Conservation (phyloP, 2,797 vertebrate species). For the Melanotaenia parkinsoni region DNA sequence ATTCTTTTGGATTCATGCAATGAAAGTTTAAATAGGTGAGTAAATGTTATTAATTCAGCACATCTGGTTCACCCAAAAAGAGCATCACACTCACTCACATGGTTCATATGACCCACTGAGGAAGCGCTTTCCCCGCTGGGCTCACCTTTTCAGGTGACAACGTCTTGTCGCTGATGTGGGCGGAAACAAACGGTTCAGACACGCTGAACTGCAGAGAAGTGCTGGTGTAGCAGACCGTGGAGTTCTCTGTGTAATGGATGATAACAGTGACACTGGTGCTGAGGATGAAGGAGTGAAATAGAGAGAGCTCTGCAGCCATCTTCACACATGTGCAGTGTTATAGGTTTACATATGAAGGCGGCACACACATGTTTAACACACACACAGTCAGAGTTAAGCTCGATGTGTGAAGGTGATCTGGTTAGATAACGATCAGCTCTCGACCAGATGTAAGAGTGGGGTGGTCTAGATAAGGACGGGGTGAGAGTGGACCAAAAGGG, state of each 20-base stretch:
- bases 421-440: conserved; percentile 59
- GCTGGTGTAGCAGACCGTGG: background rate
- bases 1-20: too few relatives aligned
- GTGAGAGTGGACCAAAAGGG: conserved; percentile 6
- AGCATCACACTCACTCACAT: too few relatives aligned
- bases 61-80: too few relatives aligned
- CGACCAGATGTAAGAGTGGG: conserved; percentile 41
- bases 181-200: conserved; percentile 15
- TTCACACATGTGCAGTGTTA: conserved; percentile 16
- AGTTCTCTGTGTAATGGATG: conserved; percentile 20
- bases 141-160: too few relatives aligned
- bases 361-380: background rate
- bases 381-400: conserved; percentile 25
- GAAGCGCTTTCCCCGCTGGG: too few relatives aligned
- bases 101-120: too few relatives aligned
- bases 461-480: conserved; percentile 63
- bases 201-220: background rate
- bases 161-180: background rate
- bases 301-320: conserved; percentile 25
- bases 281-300: conserved; percentile 33
- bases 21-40: too few relatives aligned
- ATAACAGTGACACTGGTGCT: conserved; percentile 24
- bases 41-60: too few relatives aligned
- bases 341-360: background rate
- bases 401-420: conserved; percentile 67